Percentiles rank a stretch among this genome's conserved stretches.
Conservation (phyloP, 2,888 invertebrate genomes). For the Aproaerema taeniolella region DNA sequence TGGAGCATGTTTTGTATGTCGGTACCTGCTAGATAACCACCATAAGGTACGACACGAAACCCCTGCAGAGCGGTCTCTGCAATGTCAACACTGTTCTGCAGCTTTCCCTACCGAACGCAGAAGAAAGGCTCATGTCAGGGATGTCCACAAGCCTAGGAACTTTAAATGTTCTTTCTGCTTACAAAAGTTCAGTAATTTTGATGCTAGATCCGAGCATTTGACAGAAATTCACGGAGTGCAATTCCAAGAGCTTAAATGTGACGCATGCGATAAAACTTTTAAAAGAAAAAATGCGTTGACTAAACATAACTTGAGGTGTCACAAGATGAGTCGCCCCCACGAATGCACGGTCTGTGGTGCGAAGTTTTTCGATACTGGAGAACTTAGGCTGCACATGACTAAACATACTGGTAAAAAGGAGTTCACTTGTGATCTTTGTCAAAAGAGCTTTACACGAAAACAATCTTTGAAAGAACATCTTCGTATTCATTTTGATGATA, state of each 20-base stretch:
- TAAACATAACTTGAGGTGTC: constrained; percentile 39
- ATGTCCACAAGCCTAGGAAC: constrained; percentile 45
- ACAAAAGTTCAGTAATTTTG: constrained; percentile 43
- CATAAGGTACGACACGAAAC: constrained; percentile 48
- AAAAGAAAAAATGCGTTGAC: constrained; percentile 23
- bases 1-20: constrained; percentile 48
- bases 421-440: constrained; percentile 46
- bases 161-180: constrained; percentile 50
- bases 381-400: constrained; percentile 34
- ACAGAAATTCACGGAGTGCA: constrained; percentile 38
- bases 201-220: constrained; percentile 42
- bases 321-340: constrained; percentile 44
- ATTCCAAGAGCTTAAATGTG: constrained; percentile 31
- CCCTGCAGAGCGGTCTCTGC: too few relatives aligned
- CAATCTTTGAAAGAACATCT: constrained; percentile 32
- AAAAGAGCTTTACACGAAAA: constrained; percentile 30
- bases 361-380: constrained; percentile 31
- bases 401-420: constrained; percentile 45
- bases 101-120: constrained; percentile 63
- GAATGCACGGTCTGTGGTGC: constrained; percentile 55
- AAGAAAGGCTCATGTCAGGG: constrained; percentile 57
- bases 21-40: constrained; percentile 40
- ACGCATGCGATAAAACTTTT: constrained; percentile 40
- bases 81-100: constrained; percentile 56
- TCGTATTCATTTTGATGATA: constrained; percentile 22